Conservation (phyloP, 35 echinoderm and acorn worm species). For the Acanthaster planci region DNA sequence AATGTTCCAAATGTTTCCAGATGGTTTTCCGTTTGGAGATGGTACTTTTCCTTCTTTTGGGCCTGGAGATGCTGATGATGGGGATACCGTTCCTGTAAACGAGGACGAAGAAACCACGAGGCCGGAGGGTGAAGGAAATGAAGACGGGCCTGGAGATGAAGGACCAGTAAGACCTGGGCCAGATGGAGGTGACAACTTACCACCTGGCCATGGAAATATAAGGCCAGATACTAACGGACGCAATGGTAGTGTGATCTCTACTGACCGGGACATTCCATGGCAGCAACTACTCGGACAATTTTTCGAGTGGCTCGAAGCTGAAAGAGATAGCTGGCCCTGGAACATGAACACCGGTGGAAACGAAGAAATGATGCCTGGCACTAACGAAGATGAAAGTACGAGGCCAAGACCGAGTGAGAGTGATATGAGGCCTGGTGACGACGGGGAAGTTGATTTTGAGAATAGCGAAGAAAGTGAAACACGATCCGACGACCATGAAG, state of each 20-base stretch:
- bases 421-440: no score
- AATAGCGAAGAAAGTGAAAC: no score
- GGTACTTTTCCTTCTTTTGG: neutral
- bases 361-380: neutral
- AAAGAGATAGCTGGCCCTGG: neutral
- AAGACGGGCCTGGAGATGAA: neutral
- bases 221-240: neutral
- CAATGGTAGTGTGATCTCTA: neutral
- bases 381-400: neutral
- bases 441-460: no score
- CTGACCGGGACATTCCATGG: neutral
- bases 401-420: neutral
- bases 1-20: conserved; percentile 1
- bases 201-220: no score
- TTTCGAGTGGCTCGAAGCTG: conserved; percentile 3
- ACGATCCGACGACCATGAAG: neutral
- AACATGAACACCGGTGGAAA: neutral
- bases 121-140: neutral
- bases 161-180: neutral
- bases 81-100: no score
- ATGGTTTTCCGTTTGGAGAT: conserved; percentile 15
- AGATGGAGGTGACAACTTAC: neutral
- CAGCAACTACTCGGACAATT: neutral
- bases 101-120: neutral
- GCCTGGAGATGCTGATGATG: neutral